Evolutionary conservation across 1,140 invertebrate species (phyloP), one percentile per base, ranked within the genome.

Genomic region (Hypsibius dujardini): DNA sequence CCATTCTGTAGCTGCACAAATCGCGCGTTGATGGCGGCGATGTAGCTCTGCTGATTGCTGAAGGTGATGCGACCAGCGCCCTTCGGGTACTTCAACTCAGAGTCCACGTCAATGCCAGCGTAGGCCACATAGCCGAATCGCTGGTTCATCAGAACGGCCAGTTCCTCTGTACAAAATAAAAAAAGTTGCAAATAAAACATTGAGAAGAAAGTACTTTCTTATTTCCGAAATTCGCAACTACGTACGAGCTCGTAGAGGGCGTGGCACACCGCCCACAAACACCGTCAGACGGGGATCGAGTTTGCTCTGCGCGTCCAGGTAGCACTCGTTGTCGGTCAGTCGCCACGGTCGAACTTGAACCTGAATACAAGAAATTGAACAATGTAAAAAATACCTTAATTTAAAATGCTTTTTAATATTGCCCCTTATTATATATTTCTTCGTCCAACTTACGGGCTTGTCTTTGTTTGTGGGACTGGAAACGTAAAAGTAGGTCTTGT

Each of bases 261-360:
- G 86, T 7, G 96, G 96, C 56, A 99, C 96, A 1, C 96, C 96
- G 42, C 96, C 96, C 60, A 99, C 95, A 82, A 99, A 99, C 7
- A 99, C 95, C 1, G 95, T 98, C 82, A 97, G 97, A 70, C 96
- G 84, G 14, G 94, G 95, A 82, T 99, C 95, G 15, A 99, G 81
- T 2, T 92, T 90, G 86, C 97, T 92, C 72, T 89, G 92, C 1
- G 92, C 93, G 82, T 98, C 92, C 75, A 96, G 84, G 28, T 98
- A 93, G 82, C 95, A 99, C 80, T 98, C 95, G 1, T 94, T 94
- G 82, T 99, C 95, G 73, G 90, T 90, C 70, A 99, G 83, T 76
- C 90, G 86, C 96, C 96, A 99, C 45, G 96, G 96, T 76, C 96
- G 85, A 75, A 98, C 97, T 83, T 99, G 95, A 71, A 98, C 93